Evolutionary conservation across 1,140 invertebrate genomes (phyloP), one percentile per base, ranked within the genome.

Genomic region (Augochlora pura): DNA sequence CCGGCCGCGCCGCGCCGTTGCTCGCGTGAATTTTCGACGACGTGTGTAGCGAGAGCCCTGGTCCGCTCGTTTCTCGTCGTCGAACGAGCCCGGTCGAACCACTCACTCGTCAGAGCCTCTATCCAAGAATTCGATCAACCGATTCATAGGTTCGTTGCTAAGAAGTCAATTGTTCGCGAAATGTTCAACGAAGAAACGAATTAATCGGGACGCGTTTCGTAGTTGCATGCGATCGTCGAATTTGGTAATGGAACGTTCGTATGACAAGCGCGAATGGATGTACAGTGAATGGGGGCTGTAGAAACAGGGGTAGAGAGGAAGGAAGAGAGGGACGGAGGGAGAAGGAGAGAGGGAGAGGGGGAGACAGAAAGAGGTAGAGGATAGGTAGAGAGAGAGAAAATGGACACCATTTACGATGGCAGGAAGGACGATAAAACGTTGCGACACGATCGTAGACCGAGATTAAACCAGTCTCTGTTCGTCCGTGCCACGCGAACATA

Each of bases 351-450:
- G 42, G 54, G 38, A 38, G 32, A 18, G 12, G 39, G 27, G 63
- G 52, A 42, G 38, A 8, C 3, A 42, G 39, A 7, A 7, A 42
- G 39, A 60, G 38, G 7, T 57, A 16, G 21, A 25, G 39, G n/a
- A n/a, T n/a, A n/a, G n/a, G n/a, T n/a, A 71, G 52, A 42, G 38
- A 38, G 32, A 18, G 12, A 52, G 27, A 68, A 54, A 79, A 74
- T 52, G 38, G 60, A 54, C 38, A 52, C 42, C 67, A 52, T 82
- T 82, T 73, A 82, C 49, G 65, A 59, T 23, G 54, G 5, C 23
- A 70, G 32, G 18, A 74, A 70, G 62, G 66, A 79, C 66, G 70
- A 84, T 83, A 66, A 74, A 75, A 83, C 42, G 66, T 59, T 42
- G 62, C 60, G 57, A 84, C 38, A 49, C 42, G 54, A 67, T 75